Conservation (phyloP, 2,797 vertebrate genomes). For the Onychomys arenicola region DNA sequence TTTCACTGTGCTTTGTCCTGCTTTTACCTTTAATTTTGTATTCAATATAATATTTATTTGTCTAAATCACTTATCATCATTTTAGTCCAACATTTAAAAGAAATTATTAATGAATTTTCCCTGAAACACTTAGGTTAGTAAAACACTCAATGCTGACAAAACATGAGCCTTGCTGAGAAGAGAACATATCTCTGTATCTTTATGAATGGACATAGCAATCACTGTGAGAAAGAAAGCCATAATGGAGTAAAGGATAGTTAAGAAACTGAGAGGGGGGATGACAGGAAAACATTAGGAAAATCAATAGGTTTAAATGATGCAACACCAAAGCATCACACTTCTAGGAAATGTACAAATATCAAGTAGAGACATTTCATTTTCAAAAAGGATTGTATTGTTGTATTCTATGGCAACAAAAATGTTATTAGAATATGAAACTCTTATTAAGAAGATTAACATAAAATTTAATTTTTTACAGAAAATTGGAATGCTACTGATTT, state of each 20-base stretch:
- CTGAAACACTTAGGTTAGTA: not conserved
- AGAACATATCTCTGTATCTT: conserved; percentile 19
- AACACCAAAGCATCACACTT: conserved; percentile 65
- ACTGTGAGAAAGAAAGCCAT: conserved; percentile 59
- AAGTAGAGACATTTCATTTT: conserved; percentile 51
- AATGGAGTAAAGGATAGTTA: conserved; percentile 27
- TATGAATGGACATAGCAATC: conserved; percentile 74
- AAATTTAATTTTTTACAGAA: conserved; percentile 21
- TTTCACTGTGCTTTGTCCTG: not conserved
- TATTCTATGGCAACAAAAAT: not conserved
- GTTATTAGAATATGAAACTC: not conserved
- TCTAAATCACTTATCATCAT: not conserved
- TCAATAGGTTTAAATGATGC: conserved; percentile 78
- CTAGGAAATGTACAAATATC: conserved; percentile 70
- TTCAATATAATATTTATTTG: not conserved
- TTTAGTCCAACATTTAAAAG: not conserved
- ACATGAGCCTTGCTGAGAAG: conserved; percentile 61
- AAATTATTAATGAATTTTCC: conserved; percentile 40
- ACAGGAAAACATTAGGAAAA: conserved; percentile 80
- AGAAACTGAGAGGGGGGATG: conserved; percentile 59
- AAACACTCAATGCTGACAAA: conserved; percentile 36
- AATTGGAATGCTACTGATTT: not conserved
- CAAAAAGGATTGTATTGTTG: not conserved
- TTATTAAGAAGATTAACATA: conserved; percentile 5
- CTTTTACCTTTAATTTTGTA: conserved; percentile 35